Evolutionary conservation across 2,113 vertebrate species (phyloP).

Genomic region (Peucedramus taeniatus): DNA sequence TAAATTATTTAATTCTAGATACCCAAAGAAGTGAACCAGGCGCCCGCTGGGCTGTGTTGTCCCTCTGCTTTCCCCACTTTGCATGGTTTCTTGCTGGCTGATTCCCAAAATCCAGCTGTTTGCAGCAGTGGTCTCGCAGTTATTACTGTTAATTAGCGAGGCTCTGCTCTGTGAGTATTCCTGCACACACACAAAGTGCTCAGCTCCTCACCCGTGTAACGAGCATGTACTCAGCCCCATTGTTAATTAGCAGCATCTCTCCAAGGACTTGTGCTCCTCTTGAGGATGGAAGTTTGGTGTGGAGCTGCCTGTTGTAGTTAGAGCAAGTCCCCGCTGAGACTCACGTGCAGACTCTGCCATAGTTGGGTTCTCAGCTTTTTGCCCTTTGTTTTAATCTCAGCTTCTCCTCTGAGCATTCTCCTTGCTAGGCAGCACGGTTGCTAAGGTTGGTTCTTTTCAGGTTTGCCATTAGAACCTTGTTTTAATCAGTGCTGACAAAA

Average conservation of each 20-base stretch:
- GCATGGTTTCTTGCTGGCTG: background rate
- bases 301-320: background rate
- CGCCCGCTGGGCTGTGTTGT: background rate
- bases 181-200: background rate
- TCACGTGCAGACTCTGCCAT: accelerated
- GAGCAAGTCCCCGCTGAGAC: background rate
- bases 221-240: background rate
- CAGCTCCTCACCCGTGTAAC: background rate
- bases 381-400: background rate
- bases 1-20: background rate
- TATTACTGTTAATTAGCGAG: background rate
- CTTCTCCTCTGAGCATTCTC: background rate
- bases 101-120: background rate
- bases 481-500: background rate
- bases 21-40: background rate
- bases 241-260: background rate
- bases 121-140: background rate
- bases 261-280: background rate
- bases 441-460: background rate
- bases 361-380: background rate
- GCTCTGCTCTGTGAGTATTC: background rate
- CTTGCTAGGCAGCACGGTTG: background rate
- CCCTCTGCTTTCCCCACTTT: background rate
- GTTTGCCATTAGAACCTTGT: background rate
- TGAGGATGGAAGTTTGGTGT: background rate